phyloP scores from a whole-genome alignment of 92 coral and sea anemone genomes.

The Pocillopora meandrina region DNA sequence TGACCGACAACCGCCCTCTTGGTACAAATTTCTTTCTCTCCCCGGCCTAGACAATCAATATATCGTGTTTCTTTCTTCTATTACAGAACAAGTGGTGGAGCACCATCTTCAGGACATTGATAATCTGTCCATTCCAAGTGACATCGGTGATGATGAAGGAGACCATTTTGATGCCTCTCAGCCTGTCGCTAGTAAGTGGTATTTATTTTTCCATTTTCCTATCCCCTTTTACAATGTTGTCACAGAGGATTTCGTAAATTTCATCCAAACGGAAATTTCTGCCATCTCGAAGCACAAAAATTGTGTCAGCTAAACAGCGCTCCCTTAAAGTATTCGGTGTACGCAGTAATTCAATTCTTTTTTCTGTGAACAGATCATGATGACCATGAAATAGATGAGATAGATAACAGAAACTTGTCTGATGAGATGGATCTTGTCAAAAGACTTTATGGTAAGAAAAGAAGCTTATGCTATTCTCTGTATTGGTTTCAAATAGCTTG shows the following conservation, averaged over 20 bases:
- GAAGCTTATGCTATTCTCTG: background rate
- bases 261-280: background rate
- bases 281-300: no score
- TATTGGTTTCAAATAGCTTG: background rate
- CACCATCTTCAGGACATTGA: slow-evolving; percentile 93
- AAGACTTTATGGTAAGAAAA: slow-evolving; percentile 28
- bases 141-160: slow-evolving; percentile 42
- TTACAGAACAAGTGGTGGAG: slow-evolving; percentile 89
- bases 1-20: no score
- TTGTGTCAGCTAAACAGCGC: no score
- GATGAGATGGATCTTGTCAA: slow-evolving; percentile 37
- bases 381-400: slow-evolving; percentile 18
- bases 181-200: slow-evolving; percentile 23
- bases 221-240: background rate
- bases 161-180: slow-evolving; percentile 20
- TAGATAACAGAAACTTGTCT: slow-evolving; percentile 14
- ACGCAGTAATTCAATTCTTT: background rate
- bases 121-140: slow-evolving; percentile 69
- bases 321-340: no score
- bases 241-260: background rate
- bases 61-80: background rate
- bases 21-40: no score
- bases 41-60: no score
- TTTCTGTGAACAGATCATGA: slow-evolving; percentile 8
- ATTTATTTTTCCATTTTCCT: background rate